Percentiles rank a stretch among this genome's conserved stretches.
Conservation (phyloP, 2,888 invertebrate species). For the Carabus problematicus region DNA sequence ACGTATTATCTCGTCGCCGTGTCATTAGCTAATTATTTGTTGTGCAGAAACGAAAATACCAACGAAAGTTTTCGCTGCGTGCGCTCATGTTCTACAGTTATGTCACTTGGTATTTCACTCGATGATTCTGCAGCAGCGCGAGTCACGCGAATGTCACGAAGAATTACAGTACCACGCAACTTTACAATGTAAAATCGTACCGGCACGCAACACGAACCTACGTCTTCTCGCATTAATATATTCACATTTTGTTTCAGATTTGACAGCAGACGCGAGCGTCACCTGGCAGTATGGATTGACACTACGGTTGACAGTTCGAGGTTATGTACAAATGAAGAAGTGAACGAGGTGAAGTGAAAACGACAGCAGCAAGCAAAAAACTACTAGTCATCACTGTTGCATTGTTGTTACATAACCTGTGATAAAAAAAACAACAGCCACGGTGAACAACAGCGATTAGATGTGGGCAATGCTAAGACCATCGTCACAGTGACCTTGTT, state of each 20-base stretch:
- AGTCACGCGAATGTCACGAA: slow-evolving; percentile 11
- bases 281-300: neutral
- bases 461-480: slow-evolving; percentile 1
- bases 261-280: neutral
- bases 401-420: slow-evolving; percentile 18
- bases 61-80: neutral
- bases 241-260: neutral
- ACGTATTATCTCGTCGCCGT: neutral
- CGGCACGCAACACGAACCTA: no score
- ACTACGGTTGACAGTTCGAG: no score
- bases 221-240: slow-evolving; percentile 1
- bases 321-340: neutral
- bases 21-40: neutral
- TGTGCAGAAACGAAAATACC: neutral
- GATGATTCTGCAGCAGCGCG: neutral
- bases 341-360: neutral
- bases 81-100: neutral
- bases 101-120: slow-evolving; percentile 4
- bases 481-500: slow-evolving; percentile 18
- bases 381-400: neutral
- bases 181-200: no score
- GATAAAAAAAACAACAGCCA: slow-evolving; percentile 9
- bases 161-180: neutral
- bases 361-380: neutral
- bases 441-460: no score